These are phyloP conservation scores for Stichodactyla mertensii DNA, from an alignment of 64 coral and sea anemone species.

Conservation along the genomic window DNA sequence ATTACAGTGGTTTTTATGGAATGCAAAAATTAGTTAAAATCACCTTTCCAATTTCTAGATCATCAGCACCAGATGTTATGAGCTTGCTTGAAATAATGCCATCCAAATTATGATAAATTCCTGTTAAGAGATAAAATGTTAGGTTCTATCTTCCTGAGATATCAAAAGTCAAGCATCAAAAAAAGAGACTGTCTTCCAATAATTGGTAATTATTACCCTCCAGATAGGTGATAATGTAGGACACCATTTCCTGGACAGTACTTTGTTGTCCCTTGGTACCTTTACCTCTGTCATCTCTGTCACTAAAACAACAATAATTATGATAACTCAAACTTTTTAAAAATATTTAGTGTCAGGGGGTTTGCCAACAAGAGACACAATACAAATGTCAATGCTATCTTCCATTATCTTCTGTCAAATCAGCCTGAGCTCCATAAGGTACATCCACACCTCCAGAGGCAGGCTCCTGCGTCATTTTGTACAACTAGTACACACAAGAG, in stretches of 20 bases:
- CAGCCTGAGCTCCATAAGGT: no score
- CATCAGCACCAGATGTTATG: background rate
- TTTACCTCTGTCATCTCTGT: background rate
- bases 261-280: background rate
- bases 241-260: background rate
- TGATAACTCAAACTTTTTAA: background rate
- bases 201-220: background rate
- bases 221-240: background rate
- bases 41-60: slow-evolving; percentile 53
- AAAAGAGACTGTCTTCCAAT: no score
- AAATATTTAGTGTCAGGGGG: no score
- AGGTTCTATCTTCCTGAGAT: no score
- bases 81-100: slow-evolving; percentile 7
- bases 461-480: no score
- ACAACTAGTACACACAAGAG: no score
- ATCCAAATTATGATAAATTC: slow-evolving; percentile 17
- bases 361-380: no score
- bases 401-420: no score
- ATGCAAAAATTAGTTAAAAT: background rate
- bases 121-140: background rate
- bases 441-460: no score
- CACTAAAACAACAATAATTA: background rate
- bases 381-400: no score
- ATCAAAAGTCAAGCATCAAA: no score
- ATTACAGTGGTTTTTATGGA: background rate